Conservation (phyloP, 2,888 invertebrate genomes). For the Diarsia dahlii region DNA sequence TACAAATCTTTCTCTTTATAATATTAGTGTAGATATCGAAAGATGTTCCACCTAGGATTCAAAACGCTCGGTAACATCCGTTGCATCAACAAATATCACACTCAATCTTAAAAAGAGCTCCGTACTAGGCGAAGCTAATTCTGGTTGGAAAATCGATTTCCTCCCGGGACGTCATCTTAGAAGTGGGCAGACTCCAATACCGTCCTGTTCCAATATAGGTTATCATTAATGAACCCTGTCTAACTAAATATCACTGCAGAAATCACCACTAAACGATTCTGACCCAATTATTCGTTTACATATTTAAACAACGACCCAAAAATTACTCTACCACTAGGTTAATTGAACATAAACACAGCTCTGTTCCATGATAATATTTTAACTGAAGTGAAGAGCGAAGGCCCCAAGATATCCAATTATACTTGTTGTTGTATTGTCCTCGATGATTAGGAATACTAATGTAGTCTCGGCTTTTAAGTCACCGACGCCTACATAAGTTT, state of each 20-base stretch:
- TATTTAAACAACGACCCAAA: conserved; percentile 25
- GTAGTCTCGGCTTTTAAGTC: no score
- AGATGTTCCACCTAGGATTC: background rate
- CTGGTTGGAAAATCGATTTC: conserved; percentile 25
- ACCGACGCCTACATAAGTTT: no score
- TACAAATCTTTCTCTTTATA: no score
- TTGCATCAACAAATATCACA: conserved; percentile 16
- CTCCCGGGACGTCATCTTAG: conserved; percentile 20
- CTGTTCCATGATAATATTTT: conserved; percentile 10
- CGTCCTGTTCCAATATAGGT: conserved; percentile 11
- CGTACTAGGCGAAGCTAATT: conserved; percentile 5
- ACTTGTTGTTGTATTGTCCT: no score
- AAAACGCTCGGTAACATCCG: conserved; percentile 4
- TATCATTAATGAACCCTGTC: background rate
- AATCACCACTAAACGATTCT: conserved; percentile 3
- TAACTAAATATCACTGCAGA: background rate
- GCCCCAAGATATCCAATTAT: background rate
- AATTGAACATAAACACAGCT: conserved; percentile 28
- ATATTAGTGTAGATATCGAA: background rate
- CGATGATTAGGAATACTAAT: no score
- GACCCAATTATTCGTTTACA: conserved; percentile 15
- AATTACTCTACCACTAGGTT: conserved; percentile 7
- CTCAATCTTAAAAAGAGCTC: conserved; percentile 4
- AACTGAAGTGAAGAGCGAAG: background rate
- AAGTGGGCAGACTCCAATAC: conserved; percentile 26